phyloP scores from a whole-genome alignment of 2,888 invertebrate genomes.

The Caenorhabditis macrosperma region DNA sequence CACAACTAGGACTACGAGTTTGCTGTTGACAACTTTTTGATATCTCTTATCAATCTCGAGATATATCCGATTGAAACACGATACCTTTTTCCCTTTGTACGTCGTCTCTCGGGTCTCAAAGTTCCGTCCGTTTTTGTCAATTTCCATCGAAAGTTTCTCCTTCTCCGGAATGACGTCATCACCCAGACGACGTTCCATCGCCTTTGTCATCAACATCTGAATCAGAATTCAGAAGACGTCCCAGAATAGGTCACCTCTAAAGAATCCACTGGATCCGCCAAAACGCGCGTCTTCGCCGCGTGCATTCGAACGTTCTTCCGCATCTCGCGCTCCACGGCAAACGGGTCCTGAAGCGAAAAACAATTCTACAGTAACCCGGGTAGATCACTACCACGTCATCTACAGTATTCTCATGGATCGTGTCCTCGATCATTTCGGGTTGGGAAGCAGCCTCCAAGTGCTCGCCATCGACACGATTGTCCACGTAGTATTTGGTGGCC shows the following conservation, averaged over 20 bases:
- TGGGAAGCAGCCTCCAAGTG: constrained; percentile 7
- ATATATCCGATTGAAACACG: no score
- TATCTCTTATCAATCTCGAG: no score
- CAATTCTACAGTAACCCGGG: constrained; percentile 5
- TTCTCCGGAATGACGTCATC: constrained; percentile 17
- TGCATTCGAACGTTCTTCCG: constrained; percentile 43
- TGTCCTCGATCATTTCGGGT: constrained; percentile 30
- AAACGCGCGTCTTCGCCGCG: constrained; percentile 29
- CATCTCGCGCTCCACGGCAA: constrained; percentile 54
- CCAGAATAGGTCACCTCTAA: neutral
- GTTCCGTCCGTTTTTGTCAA: constrained; percentile 23
- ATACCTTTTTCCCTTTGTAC: constrained; percentile 23
- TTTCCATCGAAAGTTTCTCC: constrained; percentile 11
- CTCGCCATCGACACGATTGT: constrained; percentile 54
- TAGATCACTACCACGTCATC: constrained; percentile 30
- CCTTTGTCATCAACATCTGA: constrained; percentile 29
- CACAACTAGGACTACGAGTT: no score
- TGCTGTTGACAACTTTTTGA: no score
- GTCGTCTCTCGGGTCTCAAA: constrained; percentile 28
- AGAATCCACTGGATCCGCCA: constrained; percentile 17
- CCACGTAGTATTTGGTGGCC: constrained; percentile 59
- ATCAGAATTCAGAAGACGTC: neutral
- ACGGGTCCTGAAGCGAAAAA: constrained; percentile 31
- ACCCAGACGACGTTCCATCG: neutral
- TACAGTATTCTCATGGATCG: constrained; percentile 15